phyloP scores from a whole-genome alignment of 2,797 vertebrate genomes.

The Sebastes melanostomus region DNA sequence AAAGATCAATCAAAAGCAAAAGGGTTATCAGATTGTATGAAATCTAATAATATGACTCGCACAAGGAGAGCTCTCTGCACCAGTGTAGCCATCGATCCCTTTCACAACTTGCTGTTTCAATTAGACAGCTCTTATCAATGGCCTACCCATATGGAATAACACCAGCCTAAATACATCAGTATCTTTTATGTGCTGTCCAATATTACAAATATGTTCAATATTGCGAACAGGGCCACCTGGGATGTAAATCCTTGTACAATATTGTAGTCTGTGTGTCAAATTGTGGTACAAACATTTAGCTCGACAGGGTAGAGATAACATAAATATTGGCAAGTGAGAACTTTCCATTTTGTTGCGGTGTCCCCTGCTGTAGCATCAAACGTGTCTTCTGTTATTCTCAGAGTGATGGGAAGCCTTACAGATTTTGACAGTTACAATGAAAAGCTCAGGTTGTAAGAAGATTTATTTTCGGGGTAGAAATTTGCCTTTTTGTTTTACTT shows the following conservation, averaged over 20 bases:
- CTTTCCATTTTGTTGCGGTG: constrained; percentile 37
- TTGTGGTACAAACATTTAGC: constrained; percentile 23
- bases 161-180: constrained; percentile 64
- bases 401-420: constrained; percentile 37
- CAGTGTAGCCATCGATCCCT: constrained; percentile 76
- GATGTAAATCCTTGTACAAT: constrained; percentile 50
- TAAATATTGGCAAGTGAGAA: constrained; percentile 55
- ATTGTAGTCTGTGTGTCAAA: constrained; percentile 33
- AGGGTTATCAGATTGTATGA: constrained; percentile 82
- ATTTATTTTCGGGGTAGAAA: constrained; percentile 22
- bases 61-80: constrained; percentile 73
- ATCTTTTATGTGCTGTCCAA: constrained; percentile 62
- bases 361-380: constrained; percentile 45
- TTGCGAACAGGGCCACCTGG: constrained; percentile 47
- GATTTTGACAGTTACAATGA: constrained; percentile 40
- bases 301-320: constrained; percentile 32
- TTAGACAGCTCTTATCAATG: constrained; percentile 77
- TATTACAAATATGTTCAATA: constrained; percentile 67
- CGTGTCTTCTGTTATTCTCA: constrained; percentile 14
- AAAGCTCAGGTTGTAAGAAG: constrained; percentile 21
- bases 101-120: constrained; percentile 81
- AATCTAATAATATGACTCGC: constrained; percentile 83
- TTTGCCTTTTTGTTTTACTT: constrained; percentile 42
- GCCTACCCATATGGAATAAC: constrained; percentile 58
- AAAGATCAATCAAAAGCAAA: constrained; percentile 82